phyloP scores from a whole-genome alignment of 2,113 vertebrate genomes.

The Gallinago media region DNA sequence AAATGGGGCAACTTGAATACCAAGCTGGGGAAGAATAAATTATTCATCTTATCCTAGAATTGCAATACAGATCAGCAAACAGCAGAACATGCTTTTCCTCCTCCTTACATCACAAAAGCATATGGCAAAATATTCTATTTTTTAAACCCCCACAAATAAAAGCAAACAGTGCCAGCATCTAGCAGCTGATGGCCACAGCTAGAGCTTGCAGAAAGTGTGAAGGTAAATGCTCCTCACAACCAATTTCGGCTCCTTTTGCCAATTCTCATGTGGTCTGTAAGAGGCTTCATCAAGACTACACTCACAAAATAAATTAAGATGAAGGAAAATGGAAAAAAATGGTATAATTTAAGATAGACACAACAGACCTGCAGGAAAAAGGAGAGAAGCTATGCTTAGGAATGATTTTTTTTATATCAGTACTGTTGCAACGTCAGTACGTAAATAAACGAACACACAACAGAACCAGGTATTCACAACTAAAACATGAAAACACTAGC shows the following conservation, averaged over 20 bases:
- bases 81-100: neutral
- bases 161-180: neutral
- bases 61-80: neutral
- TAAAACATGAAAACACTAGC: neutral
- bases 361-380: neutral
- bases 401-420: neutral
- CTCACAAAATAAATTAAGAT: neutral
- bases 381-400: fast-evolving
- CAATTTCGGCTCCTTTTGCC: neutral
- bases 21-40: neutral
- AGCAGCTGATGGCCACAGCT: neutral
- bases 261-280: neutral
- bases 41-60: neutral
- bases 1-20: neutral
- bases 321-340: neutral
- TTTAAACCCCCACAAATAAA: neutral
- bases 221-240: neutral
- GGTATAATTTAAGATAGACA: neutral
- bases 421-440: neutral
- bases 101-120: neutral
- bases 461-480: neutral
- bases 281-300: neutral
- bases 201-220: neutral
- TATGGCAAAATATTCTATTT: neutral
- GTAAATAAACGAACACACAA: neutral